phyloP scores from a whole-genome alignment of 2,113 vertebrate species.

The Salminus brasiliensis region DNA sequence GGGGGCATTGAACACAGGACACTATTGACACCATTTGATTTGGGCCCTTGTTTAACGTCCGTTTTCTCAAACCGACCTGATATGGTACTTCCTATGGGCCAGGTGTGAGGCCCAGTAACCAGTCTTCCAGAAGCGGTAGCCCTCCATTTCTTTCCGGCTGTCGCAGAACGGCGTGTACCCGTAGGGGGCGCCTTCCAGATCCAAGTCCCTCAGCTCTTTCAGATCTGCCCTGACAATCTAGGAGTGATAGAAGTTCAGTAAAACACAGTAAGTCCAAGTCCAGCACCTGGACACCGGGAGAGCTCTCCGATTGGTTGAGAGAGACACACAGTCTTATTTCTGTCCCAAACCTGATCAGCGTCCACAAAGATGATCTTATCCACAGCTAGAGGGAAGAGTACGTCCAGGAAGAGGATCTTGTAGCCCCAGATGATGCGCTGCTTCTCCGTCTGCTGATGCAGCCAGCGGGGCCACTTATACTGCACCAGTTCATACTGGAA shows the following conservation, averaged over 20 bases:
- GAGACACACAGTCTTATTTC: too few relatives aligned
- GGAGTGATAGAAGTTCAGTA: constrained; percentile 33
- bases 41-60: not conserved
- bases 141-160: constrained; percentile 94
- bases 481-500: constrained; percentile 96
- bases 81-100: constrained; percentile 90
- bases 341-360: constrained; percentile 86
- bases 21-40: too few relatives aligned
- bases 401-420: constrained; percentile 98
- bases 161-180: constrained; percentile 97
- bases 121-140: constrained; percentile 96
- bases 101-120: constrained; percentile 97
- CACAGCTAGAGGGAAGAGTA: constrained; percentile 94
- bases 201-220: constrained; percentile 87
- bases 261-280: too few relatives aligned
- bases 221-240: constrained; percentile 96
- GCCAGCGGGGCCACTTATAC: constrained; percentile 96
- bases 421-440: constrained; percentile 98
- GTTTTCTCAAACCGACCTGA: constrained; percentile 79
- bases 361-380: constrained; percentile 99
- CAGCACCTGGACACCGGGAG: too few relatives aligned
- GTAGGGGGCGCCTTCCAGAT: constrained; percentile 91
- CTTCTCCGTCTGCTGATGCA: constrained; percentile 94
- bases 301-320: too few relatives aligned
- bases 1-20: not conserved